Evolutionary conservation across 2,113 vertebrate genomes (phyloP).

Genomic region (Pelvicachromis taeniatus): DNA sequence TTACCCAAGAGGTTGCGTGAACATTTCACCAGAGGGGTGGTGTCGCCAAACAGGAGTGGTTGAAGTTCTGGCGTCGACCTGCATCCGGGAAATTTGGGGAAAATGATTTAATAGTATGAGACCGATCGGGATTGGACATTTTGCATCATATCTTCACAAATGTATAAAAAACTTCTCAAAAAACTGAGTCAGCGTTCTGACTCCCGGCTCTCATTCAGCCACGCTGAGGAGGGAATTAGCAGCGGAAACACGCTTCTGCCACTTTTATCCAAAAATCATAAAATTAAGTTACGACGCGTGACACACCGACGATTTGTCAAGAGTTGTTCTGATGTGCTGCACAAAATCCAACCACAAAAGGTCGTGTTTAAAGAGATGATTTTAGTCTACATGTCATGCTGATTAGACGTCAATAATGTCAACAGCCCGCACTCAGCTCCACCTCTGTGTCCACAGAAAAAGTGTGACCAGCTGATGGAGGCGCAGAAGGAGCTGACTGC

Average conservation of each 20-base stretch:
- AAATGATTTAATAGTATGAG: neutral
- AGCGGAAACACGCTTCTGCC: neutral
- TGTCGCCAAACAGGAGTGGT: neutral
- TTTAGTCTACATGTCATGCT: neutral
- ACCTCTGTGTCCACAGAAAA: slow-evolving; percentile 21
- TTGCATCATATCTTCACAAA: neutral
- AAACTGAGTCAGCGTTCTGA: neutral
- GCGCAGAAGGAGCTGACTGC: slow-evolving; percentile 22
- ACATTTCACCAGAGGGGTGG: neutral
- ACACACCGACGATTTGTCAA: neutral
- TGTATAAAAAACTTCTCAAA: neutral
- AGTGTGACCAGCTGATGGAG: neutral
- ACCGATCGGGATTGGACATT: neutral
- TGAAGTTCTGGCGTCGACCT: neutral
- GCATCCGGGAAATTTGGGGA: neutral
- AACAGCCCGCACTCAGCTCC: neutral
- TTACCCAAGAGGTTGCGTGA: neutral
- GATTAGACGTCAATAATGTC: neutral
- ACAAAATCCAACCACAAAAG: neutral
- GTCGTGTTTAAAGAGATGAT: neutral
- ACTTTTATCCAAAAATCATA: fast-evolving
- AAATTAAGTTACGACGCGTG: too few relatives aligned
- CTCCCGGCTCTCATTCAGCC: fast-evolving
- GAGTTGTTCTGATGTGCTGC: neutral
- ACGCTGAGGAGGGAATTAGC: fast-evolving